These are phyloP conservation scores for Mylabris phalerata DNA, from an alignment of 1,140 invertebrate species.

Conservation along the genomic window DNA sequence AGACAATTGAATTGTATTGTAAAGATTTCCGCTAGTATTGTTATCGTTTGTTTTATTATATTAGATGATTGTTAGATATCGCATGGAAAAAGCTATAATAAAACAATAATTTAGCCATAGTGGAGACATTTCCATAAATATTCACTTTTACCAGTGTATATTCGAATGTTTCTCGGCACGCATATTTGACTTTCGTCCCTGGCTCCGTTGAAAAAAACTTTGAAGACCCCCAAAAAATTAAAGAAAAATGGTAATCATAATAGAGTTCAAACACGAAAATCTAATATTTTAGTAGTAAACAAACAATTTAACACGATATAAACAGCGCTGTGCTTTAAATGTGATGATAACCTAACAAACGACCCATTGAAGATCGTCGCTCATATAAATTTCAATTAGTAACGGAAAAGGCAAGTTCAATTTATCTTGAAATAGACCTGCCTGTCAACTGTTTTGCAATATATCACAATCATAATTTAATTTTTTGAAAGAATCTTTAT, in stretches of 20 bases:
- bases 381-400: conserved; percentile 19
- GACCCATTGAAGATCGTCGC: conserved; percentile 8
- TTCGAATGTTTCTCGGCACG: conserved; percentile 21
- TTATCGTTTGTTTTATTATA: too few relatives aligned
- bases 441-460: too few relatives aligned
- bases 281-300: conserved; percentile 10
- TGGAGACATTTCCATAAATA: conserved; percentile 23
- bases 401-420: conserved; percentile 3
- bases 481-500: too few relatives aligned
- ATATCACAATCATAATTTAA: too few relatives aligned
- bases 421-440: too few relatives aligned
- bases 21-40: background rate
- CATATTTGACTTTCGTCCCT: conserved; percentile 9
- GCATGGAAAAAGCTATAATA: conserved; percentile 19
- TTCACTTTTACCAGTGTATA: conserved; percentile 7
- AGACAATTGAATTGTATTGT: background rate
- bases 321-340: conserved; percentile 8
- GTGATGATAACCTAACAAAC: conserved; percentile 8
- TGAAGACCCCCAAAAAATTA: background rate
- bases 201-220: too few relatives aligned
- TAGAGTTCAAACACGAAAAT: conserved; percentile 12
- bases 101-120: conserved; percentile 7
- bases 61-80: background rate
- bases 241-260: conserved; percentile 5
- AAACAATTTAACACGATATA: conserved; percentile 16